Base-by-base conservation (phyloP, 2,888 invertebrate genomes). In the Venustoraphidia nigricollis region DNA sequence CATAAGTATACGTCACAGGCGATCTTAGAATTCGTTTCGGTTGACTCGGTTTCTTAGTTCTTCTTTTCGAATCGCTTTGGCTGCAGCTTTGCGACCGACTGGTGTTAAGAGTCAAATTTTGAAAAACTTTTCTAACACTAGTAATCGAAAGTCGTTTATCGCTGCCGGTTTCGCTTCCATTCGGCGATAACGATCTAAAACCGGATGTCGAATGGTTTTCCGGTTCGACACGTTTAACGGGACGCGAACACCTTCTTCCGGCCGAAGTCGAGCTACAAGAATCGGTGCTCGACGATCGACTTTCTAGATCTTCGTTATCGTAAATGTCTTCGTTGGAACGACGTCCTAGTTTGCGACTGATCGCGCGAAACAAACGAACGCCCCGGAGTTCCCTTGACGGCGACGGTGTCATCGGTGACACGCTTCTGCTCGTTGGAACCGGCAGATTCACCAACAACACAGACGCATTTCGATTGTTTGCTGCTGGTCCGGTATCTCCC, bases 1-100 rank as follows among this genome's bases (percentile, higher is more conserved):
- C 81, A 64, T 88, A 89, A 9, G 83, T 84, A 64, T 88, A 87
- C 0, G 81, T 76, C 10, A 86, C 81, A 1, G 88, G 88, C 45
- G 83, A 75, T 38, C 89, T 73, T 9, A 88, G 70, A 52, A 89
- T 88, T 56, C 82, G 75, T 61, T 85, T 83, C 2, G 83, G 84
- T 49, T 77, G 75, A 37, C 69, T 66, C 58, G 77, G 79, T 56
- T 79, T 79, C 59, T 75, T 75, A 10, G 68, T 66, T 51, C 63
- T 62, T 47, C 60, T 53, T 46, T 63, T 62, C 10, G 49, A 45
- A 9, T 61, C 59, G 36, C 36, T 66, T 35, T 76, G 76, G 49
- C 73, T 76, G 62, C 76, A 75, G 41, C 81, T 81, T 46, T 78
- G 73, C 5, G 82, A 80, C 47, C 82, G 73, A 11, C 73, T 70